Evolutionary conservation across 2,888 invertebrate genomes (phyloP), one percentile per base, ranked within the genome.

Genomic region (Oligia strigilis): DNA sequence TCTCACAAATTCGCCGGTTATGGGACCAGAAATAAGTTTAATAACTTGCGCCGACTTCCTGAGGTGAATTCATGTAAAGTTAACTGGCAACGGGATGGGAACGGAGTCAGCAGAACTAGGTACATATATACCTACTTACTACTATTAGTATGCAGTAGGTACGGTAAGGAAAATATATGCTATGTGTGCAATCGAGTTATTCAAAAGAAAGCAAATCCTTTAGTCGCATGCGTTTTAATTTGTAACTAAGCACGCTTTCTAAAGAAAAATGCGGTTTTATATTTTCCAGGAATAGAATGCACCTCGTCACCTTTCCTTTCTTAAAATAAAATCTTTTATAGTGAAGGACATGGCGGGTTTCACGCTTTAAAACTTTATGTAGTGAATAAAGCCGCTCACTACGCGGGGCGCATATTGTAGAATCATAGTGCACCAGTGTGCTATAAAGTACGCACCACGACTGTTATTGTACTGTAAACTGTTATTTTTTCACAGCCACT

Each of bases 1-100:
- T 43, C 77, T 29, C 66, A 55, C 62, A 73, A 82, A 65, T 43
- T 65, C 14, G 9, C 46, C 46, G 14, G 58, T 46, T 49, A 49
- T 40, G 14, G 19, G 9, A 60, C 13, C 52, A 49, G 40, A 49
- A 75, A 46, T 65, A 55, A 82, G 86, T 84, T 77, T 69, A 69
- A 77, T 72, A 55, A n/a, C 55, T 69, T 19, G 5, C 17, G n/a
- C 46, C 14, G 52, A 29, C 40, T 64, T 60, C 29, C n/a, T 58
- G 23, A 36, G 11, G 36, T 14, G 58, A 60, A 62, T 67, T 49
- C 62, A 13, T 74, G n/a, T 36, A 58, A 64, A 72, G 71, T 84
- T 69, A 36, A 62, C 43, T 49, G 66, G 58, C 23, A 55, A 62
- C 67, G 58, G 52, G 40, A 4, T 19, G 8, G 11, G 0, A 5